Evolutionary conservation across 2,888 invertebrate genomes (phyloP), one percentile per base, ranked within the genome.

Genomic region (Stenotaenia linearis): DNA sequence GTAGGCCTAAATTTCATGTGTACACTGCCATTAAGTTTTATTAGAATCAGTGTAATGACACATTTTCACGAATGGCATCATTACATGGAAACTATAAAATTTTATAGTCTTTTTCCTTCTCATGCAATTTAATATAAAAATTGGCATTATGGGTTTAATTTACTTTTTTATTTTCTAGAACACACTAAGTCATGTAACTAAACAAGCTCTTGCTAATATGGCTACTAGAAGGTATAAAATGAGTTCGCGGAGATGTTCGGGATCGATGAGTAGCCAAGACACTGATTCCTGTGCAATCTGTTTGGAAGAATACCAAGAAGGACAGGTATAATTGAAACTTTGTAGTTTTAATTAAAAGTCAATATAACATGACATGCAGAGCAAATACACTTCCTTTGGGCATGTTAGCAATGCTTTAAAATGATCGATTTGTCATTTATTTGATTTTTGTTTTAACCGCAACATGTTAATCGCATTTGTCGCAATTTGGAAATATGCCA

Each of bases 221-320:
- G 77, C 80, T 28, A 78, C 79, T 18, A 18, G 78, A 25, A 45
- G 79, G 0, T 80, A 80, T 37, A 80, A 80, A 40, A 50, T 37
- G n/a, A 77, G 56, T 50, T 28, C n/a, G 21, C 77, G 75, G 4
- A 69, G 76, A 1, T 30, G 56, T 15, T 78, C 79, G 23, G 15
- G 40, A n/a, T 81, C 80, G 23, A 25, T 74, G 18, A 40, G 78
- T 37, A 80, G 80, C 78, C 45, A 78, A n/a, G 79, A 80, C 28
- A 21, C 78, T n/a, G 80, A 80, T 50, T 84, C 85, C 35, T 88
- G 88, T 84, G 87, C 87, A 78, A 86, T 88, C 77, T 88, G 88
- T 82, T 84, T 88, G 80, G 88, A 88, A 61, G 86, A 86, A 79
- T 88, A 87, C 84, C 84, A 83, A 75, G 85, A 85, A 56, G 87